Evolutionary conservation across 2,113 vertebrate genomes (phyloP), one percentile per base, ranked within the genome.

Genomic region (Panthera tigris): DNA sequence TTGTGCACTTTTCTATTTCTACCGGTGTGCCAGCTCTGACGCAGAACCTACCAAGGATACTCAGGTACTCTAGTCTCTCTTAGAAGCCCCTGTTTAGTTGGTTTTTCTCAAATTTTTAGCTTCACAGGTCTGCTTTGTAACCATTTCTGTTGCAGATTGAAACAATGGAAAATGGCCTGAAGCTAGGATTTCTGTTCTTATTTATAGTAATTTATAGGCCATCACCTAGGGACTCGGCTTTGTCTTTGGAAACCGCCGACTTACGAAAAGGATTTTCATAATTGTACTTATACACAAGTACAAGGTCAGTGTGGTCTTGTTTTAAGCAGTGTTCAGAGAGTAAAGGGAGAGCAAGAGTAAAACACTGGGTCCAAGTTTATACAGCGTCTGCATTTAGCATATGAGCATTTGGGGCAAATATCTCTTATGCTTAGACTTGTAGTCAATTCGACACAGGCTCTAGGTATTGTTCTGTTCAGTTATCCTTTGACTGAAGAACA

Each of bases 1-100:
- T 99, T 92, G 99, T 99, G 98, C 99, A 99, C 99, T 99, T 99
- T 98, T 99, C 99, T 36, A 99, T 99, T 95, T 99, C 99, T 80
- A 99, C 99, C 1, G 99, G 99, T 65, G 99, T 99, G 98, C 99
- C 99, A 91, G 99, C 99, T 98, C 99, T 99, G 99, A 99, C 99
- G 97, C 99, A 99, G 99, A 99, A 99, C 92, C 98, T 99, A 55
- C 99, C 99, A 69, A 98, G 99, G 99, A 99, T 99, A 97, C 99
- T 99, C 99, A 99, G 99, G 99, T 99, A 99, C 97, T 97, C 89
- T 4, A 78, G 94, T 89, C 97, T 91, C 55, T 97, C 92, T 74
- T 66, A 68, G 21, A 0, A 27, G 87, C 12, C 61, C 95, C 48
- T 73, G 82, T 89, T 79, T 74, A 71, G 92, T 82, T 89, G 92